Conservation (phyloP, 2,888 invertebrate species). For the Drosophila acutilabella region DNA sequence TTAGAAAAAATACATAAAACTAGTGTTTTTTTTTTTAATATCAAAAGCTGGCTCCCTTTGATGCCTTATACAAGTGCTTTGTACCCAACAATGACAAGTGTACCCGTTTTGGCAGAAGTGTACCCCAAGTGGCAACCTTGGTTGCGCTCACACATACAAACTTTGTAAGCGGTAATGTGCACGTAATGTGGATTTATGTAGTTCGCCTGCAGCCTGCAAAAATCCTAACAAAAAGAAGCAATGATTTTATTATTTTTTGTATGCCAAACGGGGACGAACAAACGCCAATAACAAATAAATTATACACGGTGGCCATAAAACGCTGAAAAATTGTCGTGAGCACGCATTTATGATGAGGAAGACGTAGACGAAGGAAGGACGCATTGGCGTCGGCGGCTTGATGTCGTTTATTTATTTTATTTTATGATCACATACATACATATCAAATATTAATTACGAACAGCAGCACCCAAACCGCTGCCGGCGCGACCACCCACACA, state of each 20-base stretch:
- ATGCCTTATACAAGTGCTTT: no score
- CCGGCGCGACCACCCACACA: not conserved
- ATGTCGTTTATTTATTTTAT: slow-evolving; percentile 32
- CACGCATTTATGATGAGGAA: slow-evolving; percentile 68
- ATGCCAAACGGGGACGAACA: slow-evolving; percentile 29
- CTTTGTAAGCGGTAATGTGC: not conserved
- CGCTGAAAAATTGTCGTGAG: slow-evolving; percentile 70
- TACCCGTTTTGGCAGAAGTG: no score
- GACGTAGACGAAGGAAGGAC: slow-evolving; percentile 12
- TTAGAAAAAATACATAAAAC: no score
- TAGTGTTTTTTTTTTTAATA: not conserved
- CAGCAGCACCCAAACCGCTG: slow-evolving; percentile 16
- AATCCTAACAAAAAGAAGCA: slow-evolving; percentile 39
- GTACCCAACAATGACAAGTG: no score
- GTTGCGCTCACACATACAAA: not conserved
- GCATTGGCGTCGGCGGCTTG: not conserved
- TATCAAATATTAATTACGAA: slow-evolving; percentile 64
- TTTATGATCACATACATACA: slow-evolving; percentile 49
- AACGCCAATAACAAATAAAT: slow-evolving; percentile 67
- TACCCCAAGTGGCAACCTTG: no score
- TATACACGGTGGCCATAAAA: slow-evolving; percentile 55
- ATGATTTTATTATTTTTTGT: slow-evolving; percentile 2
- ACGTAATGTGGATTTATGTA: slow-evolving; percentile 13
- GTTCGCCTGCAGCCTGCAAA: slow-evolving; percentile 27
- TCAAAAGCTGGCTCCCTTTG: not conserved